Evolutionary conservation across 2,113 vertebrate species (phyloP).

Genomic region (Corydoras maculifer): DNA sequence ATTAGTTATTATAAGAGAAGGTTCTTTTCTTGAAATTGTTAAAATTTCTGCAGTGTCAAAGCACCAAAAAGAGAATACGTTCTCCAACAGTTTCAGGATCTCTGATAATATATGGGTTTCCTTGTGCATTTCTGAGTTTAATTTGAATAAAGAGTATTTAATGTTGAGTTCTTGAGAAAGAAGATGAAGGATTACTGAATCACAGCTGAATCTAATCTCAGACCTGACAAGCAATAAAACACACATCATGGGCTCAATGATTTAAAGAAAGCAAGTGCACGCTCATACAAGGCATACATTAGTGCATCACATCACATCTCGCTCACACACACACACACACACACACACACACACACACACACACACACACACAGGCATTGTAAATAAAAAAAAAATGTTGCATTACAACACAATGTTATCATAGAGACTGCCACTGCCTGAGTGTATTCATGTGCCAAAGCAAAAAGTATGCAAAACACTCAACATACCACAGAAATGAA

Average conservation of each 20-base stretch:
- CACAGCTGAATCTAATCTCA: no score
- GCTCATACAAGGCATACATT: constrained; percentile 10
- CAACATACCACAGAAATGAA: constrained; percentile 32
- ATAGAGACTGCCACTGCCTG: no score
- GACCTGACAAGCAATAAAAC: no score
- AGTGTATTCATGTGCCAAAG: neutral
- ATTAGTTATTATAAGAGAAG: no score
- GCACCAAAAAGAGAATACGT: no score
- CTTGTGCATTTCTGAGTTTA: no score
- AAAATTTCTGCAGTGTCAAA: neutral
- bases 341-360: neutral
- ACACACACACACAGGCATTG: neutral
- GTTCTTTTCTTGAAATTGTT: neutral
- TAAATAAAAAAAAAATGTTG: neutral
- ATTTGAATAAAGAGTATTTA: no score
- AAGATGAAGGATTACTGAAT: no score
- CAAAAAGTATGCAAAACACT: constrained; percentile 17
- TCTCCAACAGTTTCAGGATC: no score
- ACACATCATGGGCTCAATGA: no score
- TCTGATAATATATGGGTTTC: no score
- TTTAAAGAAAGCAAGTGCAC: constrained; percentile 5
- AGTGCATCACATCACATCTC: constrained; percentile 3
- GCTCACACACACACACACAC: neutral
- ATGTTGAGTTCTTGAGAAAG: no score
- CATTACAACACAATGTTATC: neutral